A percentile compares a stretch with the other conserved stretches of the same genome.
Conservation (phyloP, 2,113 vertebrate genomes). For the Thomomys bottae region DNA sequence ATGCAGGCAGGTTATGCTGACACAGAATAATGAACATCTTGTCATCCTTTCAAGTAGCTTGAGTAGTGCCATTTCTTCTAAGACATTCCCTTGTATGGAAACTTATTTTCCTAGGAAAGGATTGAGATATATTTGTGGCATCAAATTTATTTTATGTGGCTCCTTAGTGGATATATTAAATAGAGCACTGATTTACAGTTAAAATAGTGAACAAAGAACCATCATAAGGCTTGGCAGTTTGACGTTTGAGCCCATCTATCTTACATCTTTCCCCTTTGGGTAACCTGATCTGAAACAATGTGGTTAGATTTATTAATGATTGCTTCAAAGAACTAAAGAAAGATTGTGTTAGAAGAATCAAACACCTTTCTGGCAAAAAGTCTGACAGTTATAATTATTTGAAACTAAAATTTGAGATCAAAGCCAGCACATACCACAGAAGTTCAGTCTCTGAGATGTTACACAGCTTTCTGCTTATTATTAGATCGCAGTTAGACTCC, state of each 20-base stretch:
- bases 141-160: neutral
- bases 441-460: neutral
- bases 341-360: neutral
- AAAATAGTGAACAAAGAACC: neutral
- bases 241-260: neutral
- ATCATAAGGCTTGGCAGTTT: neutral
- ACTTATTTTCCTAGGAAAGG: constrained; percentile 8
- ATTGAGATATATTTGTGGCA: neutral
- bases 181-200: neutral
- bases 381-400: neutral
- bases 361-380: neutral
- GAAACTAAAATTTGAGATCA: constrained; percentile 16
- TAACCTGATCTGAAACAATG: neutral
- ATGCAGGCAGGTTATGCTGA: neutral
- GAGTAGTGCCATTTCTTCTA: neutral
- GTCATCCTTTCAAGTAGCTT: neutral
- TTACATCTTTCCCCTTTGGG: neutral
- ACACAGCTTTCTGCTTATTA: neutral
- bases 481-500: neutral
- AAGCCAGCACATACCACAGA: neutral
- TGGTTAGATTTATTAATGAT: constrained; percentile 10
- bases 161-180: neutral
- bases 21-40: neutral
- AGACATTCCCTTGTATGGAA: neutral
- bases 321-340: neutral